Evolutionary conservation across 30 jellyfish, hydroid and myxozoan species (phyloP).

Genomic region (Cassiopea xamachana): DNA sequence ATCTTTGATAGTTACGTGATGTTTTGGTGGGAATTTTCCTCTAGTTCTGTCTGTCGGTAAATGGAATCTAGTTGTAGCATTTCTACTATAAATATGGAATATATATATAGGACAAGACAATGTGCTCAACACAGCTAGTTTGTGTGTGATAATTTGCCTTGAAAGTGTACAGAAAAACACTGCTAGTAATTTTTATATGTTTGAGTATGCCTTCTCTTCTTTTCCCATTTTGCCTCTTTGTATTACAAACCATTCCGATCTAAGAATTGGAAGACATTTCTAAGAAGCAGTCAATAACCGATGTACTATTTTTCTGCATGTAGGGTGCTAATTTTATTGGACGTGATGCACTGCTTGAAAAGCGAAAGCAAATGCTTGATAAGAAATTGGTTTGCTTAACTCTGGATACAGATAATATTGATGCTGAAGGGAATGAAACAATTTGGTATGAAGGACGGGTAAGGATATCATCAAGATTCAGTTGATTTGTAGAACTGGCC

Average conservation of each 20-base stretch:
- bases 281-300: not conserved
- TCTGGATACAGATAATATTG: constrained; percentile 91
- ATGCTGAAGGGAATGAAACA: constrained; percentile 98
- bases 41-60: too few species aligned
- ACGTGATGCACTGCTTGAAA: constrained; percentile 88
- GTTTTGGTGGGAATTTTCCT: too few species aligned
- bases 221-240: not conserved
- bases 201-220: too few species aligned
- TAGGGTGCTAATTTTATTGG: constrained; percentile 93
- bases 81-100: too few species aligned
- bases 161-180: too few species aligned
- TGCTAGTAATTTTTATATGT: too few species aligned
- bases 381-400: constrained; percentile 88
- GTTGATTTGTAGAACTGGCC: not conserved
- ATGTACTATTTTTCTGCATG: not conserved
- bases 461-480: not conserved
- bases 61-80: too few species aligned
- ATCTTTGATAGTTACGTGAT: too few species aligned
- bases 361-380: constrained; percentile 42
- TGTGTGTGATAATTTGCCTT: too few species aligned
- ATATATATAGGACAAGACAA: too few species aligned
- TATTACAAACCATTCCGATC: not conserved
- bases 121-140: too few species aligned
- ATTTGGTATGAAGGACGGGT: constrained; percentile 97
- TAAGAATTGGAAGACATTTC: not conserved